These are phyloP conservation scores for Phrynosoma blainvillii DNA, from an alignment of 2,113 vertebrate species.

Conservation along the genomic window DNA sequence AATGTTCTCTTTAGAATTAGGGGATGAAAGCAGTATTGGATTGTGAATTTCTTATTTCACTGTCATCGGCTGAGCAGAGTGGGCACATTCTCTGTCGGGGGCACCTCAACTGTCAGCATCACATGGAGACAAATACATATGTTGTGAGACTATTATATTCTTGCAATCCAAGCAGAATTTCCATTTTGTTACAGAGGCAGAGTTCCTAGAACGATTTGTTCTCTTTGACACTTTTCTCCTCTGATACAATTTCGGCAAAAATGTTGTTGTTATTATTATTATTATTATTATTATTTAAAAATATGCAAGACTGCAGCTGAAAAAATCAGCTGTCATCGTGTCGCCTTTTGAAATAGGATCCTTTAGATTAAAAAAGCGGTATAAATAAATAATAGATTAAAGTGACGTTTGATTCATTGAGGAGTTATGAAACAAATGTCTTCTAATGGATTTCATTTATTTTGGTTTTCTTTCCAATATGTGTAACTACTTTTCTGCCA, in stretches of 20 bases:
- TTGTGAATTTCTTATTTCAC: accelerated
- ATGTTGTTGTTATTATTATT: neutral
- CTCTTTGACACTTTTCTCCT: neutral
- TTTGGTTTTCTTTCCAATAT: constrained; percentile 23
- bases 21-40: constrained; percentile 8
- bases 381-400: constrained; percentile 37
- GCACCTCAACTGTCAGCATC: constrained; percentile 9
- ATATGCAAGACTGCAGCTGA: constrained; percentile 35
- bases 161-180: constrained; percentile 20
- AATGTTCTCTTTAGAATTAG: neutral
- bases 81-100: constrained; percentile 10
- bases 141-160: constrained; percentile 17
- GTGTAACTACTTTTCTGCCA: constrained; percentile 30
- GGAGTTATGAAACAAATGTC: constrained; percentile 14
- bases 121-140: constrained; percentile 6
- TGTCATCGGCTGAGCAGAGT: neutral
- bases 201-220: constrained; percentile 3
- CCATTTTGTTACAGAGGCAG: neutral
- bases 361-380: neutral
- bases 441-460: constrained; percentile 39
- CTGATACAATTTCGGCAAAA: constrained; percentile 35
- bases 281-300: neutral
- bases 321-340: constrained; percentile 28
- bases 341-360: constrained; percentile 33
- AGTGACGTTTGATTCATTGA: constrained; percentile 28